Conservation (phyloP, 2,888 invertebrate genomes). For the Torymus aiolomorphi region DNA sequence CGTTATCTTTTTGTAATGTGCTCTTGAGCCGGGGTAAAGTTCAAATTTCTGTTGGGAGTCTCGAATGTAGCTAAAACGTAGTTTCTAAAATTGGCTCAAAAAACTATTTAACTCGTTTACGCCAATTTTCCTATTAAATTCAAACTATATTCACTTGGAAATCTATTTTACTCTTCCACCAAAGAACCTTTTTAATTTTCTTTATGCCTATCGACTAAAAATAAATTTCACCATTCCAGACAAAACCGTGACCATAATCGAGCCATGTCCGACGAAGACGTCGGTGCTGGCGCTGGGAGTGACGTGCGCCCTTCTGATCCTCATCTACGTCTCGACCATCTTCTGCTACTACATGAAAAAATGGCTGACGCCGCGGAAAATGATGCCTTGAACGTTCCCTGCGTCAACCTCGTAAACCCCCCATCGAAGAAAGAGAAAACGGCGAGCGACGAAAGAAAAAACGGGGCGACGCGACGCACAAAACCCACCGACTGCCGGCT, state of each 20-base stretch:
- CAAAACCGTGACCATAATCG: constrained; percentile 92
- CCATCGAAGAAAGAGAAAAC: constrained; percentile 18
- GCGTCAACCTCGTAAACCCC: background rate
- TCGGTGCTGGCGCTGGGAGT: constrained; percentile 94
- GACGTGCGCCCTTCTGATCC: constrained; percentile 91
- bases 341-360: constrained; percentile 96
- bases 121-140: no score
- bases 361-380: constrained; percentile 91
- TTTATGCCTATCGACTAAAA: background rate
- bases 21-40: no score
- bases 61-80: no score
- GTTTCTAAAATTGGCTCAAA: no score
- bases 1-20: no score
- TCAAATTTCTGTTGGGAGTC: no score
- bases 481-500: no score
- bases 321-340: constrained; percentile 92
- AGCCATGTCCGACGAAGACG: constrained; percentile 93
- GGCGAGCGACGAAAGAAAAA: constrained; percentile 1
- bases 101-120: no score
- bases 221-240: constrained; percentile 78
- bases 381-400: constrained; percentile 79
- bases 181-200: no score
- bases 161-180: no score
- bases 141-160: no score
- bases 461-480: background rate